phyloP scores from a whole-genome alignment of 2,888 invertebrate species.

The Standfussiana lucernea region DNA sequence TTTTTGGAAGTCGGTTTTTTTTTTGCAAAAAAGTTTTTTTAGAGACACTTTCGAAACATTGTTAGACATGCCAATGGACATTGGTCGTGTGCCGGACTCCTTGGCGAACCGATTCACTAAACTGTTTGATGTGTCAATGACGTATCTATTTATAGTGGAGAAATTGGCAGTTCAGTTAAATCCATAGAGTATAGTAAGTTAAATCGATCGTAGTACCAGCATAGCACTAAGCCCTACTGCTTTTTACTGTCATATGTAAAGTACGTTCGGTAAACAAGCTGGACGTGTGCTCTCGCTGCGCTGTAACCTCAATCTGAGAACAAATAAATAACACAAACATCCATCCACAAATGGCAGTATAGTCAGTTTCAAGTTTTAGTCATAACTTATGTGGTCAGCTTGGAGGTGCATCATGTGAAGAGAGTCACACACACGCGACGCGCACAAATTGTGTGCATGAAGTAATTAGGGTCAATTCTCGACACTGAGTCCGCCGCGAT shows the following conservation, averaged over 20 bases:
- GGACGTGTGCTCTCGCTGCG: neutral
- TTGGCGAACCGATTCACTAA: conserved; percentile 9
- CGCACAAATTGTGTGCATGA: conserved; percentile 52
- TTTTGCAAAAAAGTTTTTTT: no score
- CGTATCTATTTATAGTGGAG: conserved; percentile 14
- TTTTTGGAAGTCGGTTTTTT: no score
- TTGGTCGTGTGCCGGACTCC: conserved; percentile 8
- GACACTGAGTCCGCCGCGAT: neutral
- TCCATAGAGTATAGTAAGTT: no score
- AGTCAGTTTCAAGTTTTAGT: conserved; percentile 11
- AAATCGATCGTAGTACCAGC: conserved; percentile 7
- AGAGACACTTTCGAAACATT: conserved; percentile 15
- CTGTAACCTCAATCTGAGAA: conserved; percentile 14
- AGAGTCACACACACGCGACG: conserved; percentile 28
- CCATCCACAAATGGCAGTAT: neutral
- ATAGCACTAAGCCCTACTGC: neutral
- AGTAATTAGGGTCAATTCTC: conserved; percentile 62
- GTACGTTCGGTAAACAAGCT: neutral
- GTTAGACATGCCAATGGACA: neutral
- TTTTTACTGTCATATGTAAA: neutral
- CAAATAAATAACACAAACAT: conserved; percentile 11
- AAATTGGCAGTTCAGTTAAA: conserved; percentile 26
- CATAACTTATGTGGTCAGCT: neutral
- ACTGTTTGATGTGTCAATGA: conserved; percentile 30
- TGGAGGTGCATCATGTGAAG: neutral